phyloP scores from a whole-genome alignment of 2,113 vertebrate genomes.

The Onychostoma macrolepis region DNA sequence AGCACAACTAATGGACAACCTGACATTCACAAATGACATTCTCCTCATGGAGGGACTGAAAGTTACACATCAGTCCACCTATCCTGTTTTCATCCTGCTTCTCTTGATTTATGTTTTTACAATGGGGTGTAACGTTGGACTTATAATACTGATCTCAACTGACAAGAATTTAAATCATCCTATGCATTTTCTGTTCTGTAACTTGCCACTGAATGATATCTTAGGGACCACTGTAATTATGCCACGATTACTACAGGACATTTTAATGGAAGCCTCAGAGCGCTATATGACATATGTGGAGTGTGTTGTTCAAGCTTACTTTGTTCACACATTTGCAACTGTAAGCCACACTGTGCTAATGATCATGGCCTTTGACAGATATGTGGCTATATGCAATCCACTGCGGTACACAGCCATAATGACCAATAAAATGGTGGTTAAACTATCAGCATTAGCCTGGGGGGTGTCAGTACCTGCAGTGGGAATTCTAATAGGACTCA shows the following conservation, averaged over 20 bases:
- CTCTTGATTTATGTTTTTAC: conserved; percentile 63
- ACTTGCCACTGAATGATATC: conserved; percentile 64
- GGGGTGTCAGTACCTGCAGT: neutral
- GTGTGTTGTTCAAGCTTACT: conserved; percentile 68
- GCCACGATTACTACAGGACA: conserved; percentile 57
- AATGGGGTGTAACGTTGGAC: conserved; percentile 59
- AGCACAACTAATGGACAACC: conserved; percentile 62
- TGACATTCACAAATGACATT: conserved; percentile 25
- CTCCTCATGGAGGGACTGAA: conserved; percentile 63
- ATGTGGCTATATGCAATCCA: conserved; percentile 64
- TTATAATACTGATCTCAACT: conserved; percentile 57
- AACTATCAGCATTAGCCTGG: conserved; percentile 63
- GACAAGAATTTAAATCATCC: conserved; percentile 68
- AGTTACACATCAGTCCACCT: conserved; percentile 17
- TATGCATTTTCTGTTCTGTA: conserved; percentile 72
- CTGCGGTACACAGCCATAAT: conserved; percentile 65
- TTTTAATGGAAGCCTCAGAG: conserved; percentile 26
- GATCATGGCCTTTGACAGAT: conserved; percentile 73
- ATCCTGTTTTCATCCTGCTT: conserved; percentile 56
- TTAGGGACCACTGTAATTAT: conserved; percentile 57
- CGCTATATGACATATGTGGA: conserved; percentile 62
- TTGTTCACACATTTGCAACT: conserved; percentile 47
- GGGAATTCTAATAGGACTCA: conserved; percentile 55
- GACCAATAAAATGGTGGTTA: conserved; percentile 58
- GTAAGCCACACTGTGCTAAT: conserved; percentile 61